Base-by-base conservation (phyloP, 2,888 invertebrate species). In the Syrista parreyssii region DNA sequence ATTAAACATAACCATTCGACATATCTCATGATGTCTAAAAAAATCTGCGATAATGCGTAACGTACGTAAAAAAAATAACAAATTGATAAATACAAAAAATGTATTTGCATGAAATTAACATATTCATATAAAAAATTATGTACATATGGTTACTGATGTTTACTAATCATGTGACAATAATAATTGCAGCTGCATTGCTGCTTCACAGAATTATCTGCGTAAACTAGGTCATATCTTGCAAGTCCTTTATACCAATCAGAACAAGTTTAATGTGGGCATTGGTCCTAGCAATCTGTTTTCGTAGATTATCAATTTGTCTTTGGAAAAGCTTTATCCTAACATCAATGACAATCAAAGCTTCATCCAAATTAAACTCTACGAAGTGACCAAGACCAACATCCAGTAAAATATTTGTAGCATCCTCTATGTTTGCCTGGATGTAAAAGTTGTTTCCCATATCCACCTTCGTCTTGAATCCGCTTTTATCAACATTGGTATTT, bases 391-490 rank as follows among this genome's bases (percentile, higher is more conserved):
- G 93, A 0, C 97, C 97, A 79, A 97, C 92, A 88, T 96, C 94
- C 34, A 97, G 93, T 34, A 95, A 92, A 75, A 97, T 94, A 69
- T 91, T 93, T 0, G 94, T 94, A 1, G 94, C 92, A 88, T 96
- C 94, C 75, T 93, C 92, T 76, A 97, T 94, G 77, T 94, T 92
- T 0, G 96, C 96, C 89, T 97, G 95, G 89, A 96, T 95, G 86
- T 96, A 97, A 84, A 97, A 95, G 89, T 96, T 96, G 84, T 96
- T 95, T n/a, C 97, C 97, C 40, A 98, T 92, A 88, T 97, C 96
- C 35, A 97, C 93, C 91, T 95, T 93, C 0, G 95, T 95, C 86
- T 95, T 95, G 75, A 95, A 92, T 36, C 93, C 93, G 80, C 92
- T 92, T 9, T 93, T 92, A 74, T 94, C 92, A 0, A 93, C 88